Evolutionary conservation across 2,888 invertebrate species (phyloP), one percentile per base, ranked within the genome.

Genomic region (Heterodera filipjevi): DNA sequence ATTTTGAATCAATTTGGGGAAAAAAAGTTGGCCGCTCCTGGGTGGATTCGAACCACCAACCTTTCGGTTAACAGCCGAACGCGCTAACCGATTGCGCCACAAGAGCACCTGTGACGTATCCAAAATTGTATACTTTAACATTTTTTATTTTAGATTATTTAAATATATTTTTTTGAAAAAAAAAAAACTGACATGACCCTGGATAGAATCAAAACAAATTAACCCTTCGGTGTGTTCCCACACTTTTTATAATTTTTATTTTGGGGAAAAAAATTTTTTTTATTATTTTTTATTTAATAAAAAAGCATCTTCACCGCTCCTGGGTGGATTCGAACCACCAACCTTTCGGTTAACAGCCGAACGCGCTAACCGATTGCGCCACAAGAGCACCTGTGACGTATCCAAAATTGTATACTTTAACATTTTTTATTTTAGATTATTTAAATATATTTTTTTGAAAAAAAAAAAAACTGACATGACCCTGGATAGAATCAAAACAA

Each of bases 21-120:
- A 35, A 66, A 71, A 66, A 76, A 71, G 22, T 76, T 27, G 19
- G 1, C 66, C 85, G 85, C 91, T 95, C 75, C 95, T 95, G 86
- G 87, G 87, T 88, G 88, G 87, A 86, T 85, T 87, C 84, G 88
- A 88, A 88, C 87, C 87, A 88, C 87, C 87, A 87, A 87, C 87
- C 87, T 87, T 87, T 88, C 86, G 87, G 86, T 88, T 88, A 88
- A 88, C 87, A 88, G 87, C 86, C 87, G 86, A 88, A 88, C 87
- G 87, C 88, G 87, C 87, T 87, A 82, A 83, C 82, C 82, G 73
- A 81, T 82, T 82, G 82, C 81, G 81, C 81, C 81, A 81, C 81
- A n/a, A n/a, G 66, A 66, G 66, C 66, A 64, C 2, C 6, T 39
- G 2, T 12, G 12, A 2, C 12, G 39, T 6, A 0, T 14, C 16